Evolutionary conservation across 2,797 vertebrate species (phyloP).

Genomic region (Darevskia mixta): DNA sequence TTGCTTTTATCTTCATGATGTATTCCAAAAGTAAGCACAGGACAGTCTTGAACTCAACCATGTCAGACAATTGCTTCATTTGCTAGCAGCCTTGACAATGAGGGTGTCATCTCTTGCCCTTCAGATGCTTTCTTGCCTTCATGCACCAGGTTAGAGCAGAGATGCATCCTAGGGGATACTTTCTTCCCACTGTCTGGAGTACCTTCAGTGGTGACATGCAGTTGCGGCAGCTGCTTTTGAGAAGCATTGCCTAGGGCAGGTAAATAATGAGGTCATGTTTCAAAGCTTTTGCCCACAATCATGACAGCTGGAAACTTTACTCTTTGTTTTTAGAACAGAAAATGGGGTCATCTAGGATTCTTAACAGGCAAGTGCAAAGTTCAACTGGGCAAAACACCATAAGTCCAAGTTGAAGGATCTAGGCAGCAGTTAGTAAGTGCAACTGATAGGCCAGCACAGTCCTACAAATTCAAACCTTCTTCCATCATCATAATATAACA

Average conservation of each 20-base stretch:
- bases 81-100: neutral
- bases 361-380: neutral
- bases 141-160: neutral
- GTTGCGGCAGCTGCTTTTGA: neutral
- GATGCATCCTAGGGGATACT: neutral
- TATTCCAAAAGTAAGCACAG: neutral
- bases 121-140: neutral
- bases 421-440: no score
- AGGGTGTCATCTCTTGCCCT: neutral
- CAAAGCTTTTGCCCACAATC: neutral
- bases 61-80: constrained; percentile 2
- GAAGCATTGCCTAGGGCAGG: constrained; percentile 9
- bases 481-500: neutral
- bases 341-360: neutral
- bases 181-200: neutral
- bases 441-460: neutral
- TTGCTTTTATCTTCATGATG: neutral
- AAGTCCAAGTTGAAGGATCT: neutral
- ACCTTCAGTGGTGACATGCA: neutral
- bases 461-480: no score
- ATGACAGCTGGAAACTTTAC: neutral
- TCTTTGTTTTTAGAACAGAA: neutral
- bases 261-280: constrained; percentile 4
- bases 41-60: neutral
- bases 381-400: neutral